phyloP scores from a whole-genome alignment of 1,140 invertebrate species.

The Heliconius nattereri region DNA sequence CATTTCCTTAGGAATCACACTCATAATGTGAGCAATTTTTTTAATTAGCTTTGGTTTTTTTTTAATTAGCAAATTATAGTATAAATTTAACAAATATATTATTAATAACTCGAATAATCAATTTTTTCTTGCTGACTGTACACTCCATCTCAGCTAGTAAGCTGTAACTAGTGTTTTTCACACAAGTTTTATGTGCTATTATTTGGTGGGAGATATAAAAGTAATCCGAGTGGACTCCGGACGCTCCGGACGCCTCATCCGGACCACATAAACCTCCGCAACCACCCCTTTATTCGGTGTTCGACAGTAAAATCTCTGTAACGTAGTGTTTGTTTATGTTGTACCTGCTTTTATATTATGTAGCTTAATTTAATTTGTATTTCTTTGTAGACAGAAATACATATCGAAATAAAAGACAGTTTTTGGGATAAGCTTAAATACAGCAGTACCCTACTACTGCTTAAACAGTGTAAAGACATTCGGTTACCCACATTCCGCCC shows the following conservation, averaged over 20 bases:
- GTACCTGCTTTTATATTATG: not conserved
- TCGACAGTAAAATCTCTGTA: constrained; percentile 68
- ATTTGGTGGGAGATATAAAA: constrained; percentile 78
- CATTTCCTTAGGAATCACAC: too few relatives aligned
- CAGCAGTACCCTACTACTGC: too few relatives aligned
- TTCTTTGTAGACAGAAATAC: not conserved
- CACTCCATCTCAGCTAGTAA: constrained; percentile 48
- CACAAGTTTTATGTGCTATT: constrained; percentile 80
- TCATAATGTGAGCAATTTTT: too few relatives aligned
- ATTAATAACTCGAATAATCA: too few relatives aligned
- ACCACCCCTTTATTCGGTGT: constrained; percentile 72
- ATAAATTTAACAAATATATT: too few relatives aligned
- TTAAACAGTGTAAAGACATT: too few relatives aligned
- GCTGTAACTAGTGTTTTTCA: constrained; percentile 76
- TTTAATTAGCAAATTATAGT: too few relatives aligned
- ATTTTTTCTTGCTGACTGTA: constrained; percentile 42
- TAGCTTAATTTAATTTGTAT: not conserved
- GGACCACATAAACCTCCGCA: constrained; percentile 51
- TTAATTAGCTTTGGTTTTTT: too few relatives aligned
- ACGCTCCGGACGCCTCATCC: constrained; percentile 63
- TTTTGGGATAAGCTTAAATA: too few relatives aligned
- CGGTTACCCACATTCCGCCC: too few relatives aligned
- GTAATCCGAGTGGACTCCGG: constrained; percentile 68
- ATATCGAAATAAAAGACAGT: not conserved
- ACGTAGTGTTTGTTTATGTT: constrained; percentile 67